Conservation (phyloP, 2,113 vertebrate species). For the Microtus montanus region DNA sequence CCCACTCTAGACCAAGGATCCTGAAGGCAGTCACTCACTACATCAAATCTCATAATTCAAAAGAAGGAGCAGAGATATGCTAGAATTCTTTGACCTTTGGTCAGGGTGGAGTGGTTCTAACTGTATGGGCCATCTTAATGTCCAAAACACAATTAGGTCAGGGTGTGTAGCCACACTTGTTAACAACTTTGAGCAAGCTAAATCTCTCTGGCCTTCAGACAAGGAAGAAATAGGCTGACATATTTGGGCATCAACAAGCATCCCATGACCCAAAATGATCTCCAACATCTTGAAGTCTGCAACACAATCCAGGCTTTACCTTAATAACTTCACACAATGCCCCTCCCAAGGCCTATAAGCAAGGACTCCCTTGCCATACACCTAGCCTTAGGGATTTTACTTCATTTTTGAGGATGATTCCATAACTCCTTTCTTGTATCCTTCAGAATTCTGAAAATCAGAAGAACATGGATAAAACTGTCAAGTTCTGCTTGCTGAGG, state of each 20-base stretch:
- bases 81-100: no score
- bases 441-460: neutral
- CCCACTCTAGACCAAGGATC: no score
- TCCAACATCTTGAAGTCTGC: neutral
- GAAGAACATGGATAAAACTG: neutral
- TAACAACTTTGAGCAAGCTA: no score
- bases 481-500: neutral
- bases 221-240: no score
- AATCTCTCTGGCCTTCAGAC: no score
- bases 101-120: no score
- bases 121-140: no score
- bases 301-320: neutral
- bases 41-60: no score
- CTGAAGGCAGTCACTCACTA: no score
- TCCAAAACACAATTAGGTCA: no score
- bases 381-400: neutral
- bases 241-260: neutral
- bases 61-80: no score
- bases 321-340: neutral
- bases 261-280: neutral
- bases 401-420: neutral
- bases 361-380: neutral
- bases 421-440: neutral
- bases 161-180: no score
- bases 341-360: neutral